Conservation (phyloP, 2,888 invertebrate genomes). For the Catonia carolina region DNA sequence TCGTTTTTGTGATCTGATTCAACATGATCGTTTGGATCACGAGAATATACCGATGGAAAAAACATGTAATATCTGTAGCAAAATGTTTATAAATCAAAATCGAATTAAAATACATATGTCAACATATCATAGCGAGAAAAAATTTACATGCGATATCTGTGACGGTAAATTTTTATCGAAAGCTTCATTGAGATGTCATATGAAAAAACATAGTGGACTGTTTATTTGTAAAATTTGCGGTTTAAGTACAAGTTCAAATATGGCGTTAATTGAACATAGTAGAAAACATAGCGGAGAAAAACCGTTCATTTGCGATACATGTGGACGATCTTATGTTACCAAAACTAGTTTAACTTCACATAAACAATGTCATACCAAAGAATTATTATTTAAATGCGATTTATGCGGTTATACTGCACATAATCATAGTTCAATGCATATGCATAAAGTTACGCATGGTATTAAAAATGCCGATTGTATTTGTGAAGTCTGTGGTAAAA, state of each 20-base stretch:
- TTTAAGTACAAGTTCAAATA: slow-evolving; percentile 22
- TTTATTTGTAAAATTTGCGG: slow-evolving; percentile 23
- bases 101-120: slow-evolving; percentile 24
- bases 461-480: slow-evolving; percentile 23
- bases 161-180: slow-evolving; percentile 25
- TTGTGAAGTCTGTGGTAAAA: slow-evolving; percentile 29
- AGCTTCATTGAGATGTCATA: slow-evolving; percentile 24
- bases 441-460: slow-evolving; percentile 27
- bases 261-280: slow-evolving; percentile 23
- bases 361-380: slow-evolving; percentile 24
- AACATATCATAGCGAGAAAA: slow-evolving; percentile 25
- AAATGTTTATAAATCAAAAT: slow-evolving; percentile 25
- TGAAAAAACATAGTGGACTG: slow-evolving; percentile 23
- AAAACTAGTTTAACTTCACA: slow-evolving; percentile 26
- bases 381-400: slow-evolving; percentile 27
- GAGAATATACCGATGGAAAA: slow-evolving; percentile 25
- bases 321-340: slow-evolving; percentile 26
- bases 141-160: slow-evolving; percentile 12
- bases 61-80: slow-evolving; percentile 28
- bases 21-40: slow-evolving; percentile 27
- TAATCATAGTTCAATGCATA: slow-evolving; percentile 27
- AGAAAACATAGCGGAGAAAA: slow-evolving; percentile 25
- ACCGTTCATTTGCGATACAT: slow-evolving; percentile 29
- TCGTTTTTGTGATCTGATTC: slow-evolving; percentile 27
- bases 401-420: slow-evolving; percentile 27